phyloP scores from a whole-genome alignment of 2,113 vertebrate genomes.

The Theropithecus gelada region DNA sequence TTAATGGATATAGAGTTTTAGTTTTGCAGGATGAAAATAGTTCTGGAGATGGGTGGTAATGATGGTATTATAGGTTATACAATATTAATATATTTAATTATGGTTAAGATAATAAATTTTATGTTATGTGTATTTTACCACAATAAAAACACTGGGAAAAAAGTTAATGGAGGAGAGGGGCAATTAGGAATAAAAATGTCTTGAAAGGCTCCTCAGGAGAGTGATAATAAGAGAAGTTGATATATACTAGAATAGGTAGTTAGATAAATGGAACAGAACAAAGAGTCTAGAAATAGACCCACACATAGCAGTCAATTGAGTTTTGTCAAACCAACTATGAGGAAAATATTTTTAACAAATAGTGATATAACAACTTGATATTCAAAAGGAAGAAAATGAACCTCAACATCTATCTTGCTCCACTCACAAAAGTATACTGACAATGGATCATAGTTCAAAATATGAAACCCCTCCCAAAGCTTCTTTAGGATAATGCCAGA shows the following conservation, averaged over 20 bases:
- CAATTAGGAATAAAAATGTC: background rate
- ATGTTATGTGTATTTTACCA: background rate
- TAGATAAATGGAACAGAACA: background rate
- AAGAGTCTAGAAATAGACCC: background rate
- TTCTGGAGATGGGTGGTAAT: background rate
- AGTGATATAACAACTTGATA: background rate
- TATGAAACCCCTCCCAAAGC: background rate
- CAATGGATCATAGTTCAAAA: background rate
- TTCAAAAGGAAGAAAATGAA: constrained; percentile 5
- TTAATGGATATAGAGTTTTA: background rate
- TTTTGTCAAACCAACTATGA: background rate
- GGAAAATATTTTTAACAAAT: constrained; percentile 12
- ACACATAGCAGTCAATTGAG: background rate
- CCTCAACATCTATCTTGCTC: background rate
- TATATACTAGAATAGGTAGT: background rate
- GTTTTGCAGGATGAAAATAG: background rate
- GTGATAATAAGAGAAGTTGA: background rate
- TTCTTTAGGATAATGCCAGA: background rate
- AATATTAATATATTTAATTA: background rate
- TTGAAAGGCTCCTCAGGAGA: background rate
- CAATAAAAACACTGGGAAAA: background rate
- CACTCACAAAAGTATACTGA: background rate
- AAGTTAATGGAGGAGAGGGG: background rate
- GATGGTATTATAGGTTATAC: background rate
- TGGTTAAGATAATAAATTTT: background rate